A percentile compares a stretch with the other conserved stretches of the same genome.
phyloP scores from a whole-genome alignment of 2,888 invertebrate species.

The Julus scanicus region DNA sequence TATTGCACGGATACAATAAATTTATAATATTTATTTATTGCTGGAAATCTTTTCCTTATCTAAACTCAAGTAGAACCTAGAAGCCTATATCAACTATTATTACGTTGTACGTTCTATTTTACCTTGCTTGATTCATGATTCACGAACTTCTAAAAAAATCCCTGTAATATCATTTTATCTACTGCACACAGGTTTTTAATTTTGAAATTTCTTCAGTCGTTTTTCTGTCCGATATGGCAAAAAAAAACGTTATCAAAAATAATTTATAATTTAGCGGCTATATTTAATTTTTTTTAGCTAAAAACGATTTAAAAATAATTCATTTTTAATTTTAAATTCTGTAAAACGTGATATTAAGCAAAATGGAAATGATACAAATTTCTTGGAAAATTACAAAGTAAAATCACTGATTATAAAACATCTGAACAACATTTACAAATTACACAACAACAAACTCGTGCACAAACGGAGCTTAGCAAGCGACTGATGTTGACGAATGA shows the following conservation, averaged over 20 bases:
- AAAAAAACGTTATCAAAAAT: background rate
- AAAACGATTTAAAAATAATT: background rate
- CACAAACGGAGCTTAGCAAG: conserved; percentile 44
- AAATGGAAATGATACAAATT: background rate
- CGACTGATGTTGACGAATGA: conserved; percentile 51
- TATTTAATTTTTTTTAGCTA: background rate
- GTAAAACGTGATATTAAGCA: background rate
- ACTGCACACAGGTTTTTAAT: background rate
- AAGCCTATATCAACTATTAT: background rate
- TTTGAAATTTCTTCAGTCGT: background rate
- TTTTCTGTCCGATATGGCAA: background rate
- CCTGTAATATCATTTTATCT: background rate
- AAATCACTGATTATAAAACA: background rate
- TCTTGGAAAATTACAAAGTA: background rate
- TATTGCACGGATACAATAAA: background rate
- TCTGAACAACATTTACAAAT: background rate
- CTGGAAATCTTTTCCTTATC: background rate
- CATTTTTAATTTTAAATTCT: background rate
- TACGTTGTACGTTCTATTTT: background rate
- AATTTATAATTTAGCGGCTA: too few relatives aligned
- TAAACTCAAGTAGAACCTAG: background rate
- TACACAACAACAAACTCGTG: conserved; percentile 28
- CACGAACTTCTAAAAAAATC: too few relatives aligned
- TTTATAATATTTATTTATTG: background rate
- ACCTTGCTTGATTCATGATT: background rate